phyloP scores from a whole-genome alignment of 2,888 invertebrate genomes.

The Octonoba sinensis region DNA sequence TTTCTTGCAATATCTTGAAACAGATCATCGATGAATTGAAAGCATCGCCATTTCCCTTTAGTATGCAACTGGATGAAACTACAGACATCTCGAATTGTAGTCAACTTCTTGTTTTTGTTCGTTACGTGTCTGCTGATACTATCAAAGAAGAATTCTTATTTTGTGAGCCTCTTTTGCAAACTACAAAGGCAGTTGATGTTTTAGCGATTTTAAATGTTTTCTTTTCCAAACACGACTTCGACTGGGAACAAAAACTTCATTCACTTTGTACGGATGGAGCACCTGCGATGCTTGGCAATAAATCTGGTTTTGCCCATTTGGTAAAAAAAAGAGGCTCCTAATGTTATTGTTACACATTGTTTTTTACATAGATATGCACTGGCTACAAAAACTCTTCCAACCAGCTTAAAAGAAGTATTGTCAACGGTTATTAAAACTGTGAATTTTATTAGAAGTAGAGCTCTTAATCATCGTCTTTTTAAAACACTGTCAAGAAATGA shows the following conservation, averaged over 20 bases:
- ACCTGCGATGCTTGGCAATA: no score
- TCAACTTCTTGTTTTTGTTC: slow-evolving; percentile 52
- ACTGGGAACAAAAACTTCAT: no score
- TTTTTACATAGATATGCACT: slow-evolving; percentile 52
- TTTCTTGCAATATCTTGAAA: slow-evolving; percentile 58
- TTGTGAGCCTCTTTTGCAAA: slow-evolving; percentile 53
- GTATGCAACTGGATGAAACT: slow-evolving; percentile 70
- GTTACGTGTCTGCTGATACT: slow-evolving; percentile 46
- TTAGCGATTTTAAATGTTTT: slow-evolving; percentile 50
- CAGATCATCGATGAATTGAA: slow-evolving; percentile 49
- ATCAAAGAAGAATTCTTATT: slow-evolving; percentile 59
- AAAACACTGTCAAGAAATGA: slow-evolving; percentile 31
- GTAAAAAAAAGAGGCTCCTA: no score
- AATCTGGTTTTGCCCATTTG: no score
- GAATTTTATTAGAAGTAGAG: slow-evolving; percentile 36
- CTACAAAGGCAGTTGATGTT: slow-evolving; percentile 49
- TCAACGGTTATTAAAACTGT: slow-evolving; percentile 38
- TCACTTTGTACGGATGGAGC: no score
- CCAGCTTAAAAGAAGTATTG: slow-evolving; percentile 42
- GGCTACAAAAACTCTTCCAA: slow-evolving; percentile 50
- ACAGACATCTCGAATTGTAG: slow-evolving; percentile 68
- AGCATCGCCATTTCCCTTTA: slow-evolving; percentile 56
- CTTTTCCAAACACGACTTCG: no score
- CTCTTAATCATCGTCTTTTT: slow-evolving; percentile 41
- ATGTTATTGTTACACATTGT: no score